Percentiles rank a stretch among this genome's conserved stretches.
These are phyloP conservation scores for Lycodopsis pacificus DNA, from an alignment of 2,797 vertebrate species.

Conservation along the genomic window DNA sequence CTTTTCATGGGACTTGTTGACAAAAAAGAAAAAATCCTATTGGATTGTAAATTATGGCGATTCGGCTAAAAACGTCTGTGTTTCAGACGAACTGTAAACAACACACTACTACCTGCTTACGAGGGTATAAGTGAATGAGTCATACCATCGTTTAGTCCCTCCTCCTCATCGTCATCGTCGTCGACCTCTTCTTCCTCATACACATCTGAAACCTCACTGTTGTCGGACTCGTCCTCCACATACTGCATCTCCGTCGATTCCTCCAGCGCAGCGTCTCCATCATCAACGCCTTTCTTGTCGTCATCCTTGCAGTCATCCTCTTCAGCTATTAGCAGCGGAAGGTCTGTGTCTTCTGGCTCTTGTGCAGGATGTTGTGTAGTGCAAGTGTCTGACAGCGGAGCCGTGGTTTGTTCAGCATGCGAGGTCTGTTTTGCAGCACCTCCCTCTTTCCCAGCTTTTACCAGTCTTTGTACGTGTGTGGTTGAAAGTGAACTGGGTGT, in stretches of 20 bases:
- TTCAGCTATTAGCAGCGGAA: not conserved
- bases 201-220: constrained; percentile 76
- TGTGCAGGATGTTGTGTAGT: not conserved
- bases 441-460: constrained; percentile 3
- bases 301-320: not conserved
- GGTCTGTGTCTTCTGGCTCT: not conserved
- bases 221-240: constrained; percentile 61
- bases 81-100: not conserved
- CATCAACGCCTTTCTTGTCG: not conserved
- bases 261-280: not conserved
- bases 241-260: not conserved
- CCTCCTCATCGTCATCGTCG: constrained; percentile 16
- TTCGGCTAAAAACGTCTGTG: not conserved
- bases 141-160: constrained; percentile 63
- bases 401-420: not conserved
- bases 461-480: constrained; percentile 11
- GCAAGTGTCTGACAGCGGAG: not conserved
- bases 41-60: not conserved
- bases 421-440: not conserved
- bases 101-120: not conserved
- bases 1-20: not conserved
- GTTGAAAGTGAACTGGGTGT: constrained; percentile 16
- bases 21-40: not conserved
- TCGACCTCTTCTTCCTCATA: constrained; percentile 73
- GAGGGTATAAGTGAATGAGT: not conserved